Conservation (phyloP, 2,113 vertebrate genomes). For the Pituophis catenifer region DNA sequence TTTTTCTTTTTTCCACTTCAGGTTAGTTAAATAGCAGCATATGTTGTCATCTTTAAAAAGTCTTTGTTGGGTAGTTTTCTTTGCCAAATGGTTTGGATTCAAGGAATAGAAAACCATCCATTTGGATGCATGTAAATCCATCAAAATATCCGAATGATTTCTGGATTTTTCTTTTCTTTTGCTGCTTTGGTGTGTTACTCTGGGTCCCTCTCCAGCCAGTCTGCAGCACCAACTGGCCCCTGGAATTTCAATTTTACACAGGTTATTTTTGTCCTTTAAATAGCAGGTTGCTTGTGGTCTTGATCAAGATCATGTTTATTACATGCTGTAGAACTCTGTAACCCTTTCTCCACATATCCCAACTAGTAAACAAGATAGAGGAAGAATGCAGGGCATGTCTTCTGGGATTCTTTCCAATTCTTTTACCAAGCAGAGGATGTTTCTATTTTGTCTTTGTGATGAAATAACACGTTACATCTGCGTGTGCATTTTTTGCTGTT, state of each 20-base stretch:
- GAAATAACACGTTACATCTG: not conserved
- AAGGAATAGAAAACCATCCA: not conserved
- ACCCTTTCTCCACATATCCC: not conserved
- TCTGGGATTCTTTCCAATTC: not conserved
- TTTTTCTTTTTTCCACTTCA: not conserved
- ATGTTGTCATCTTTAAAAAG: not conserved
- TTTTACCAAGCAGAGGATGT: not conserved
- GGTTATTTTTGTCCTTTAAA: not conserved
- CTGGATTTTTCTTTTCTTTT: not conserved
- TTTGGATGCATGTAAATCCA: not conserved
- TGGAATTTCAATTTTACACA: not conserved
- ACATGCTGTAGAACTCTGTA: not conserved
- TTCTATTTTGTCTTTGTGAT: not conserved
- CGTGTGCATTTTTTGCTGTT: not conserved
- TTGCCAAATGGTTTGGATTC: not conserved
- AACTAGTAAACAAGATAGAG: not conserved
- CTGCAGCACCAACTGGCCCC: not conserved
- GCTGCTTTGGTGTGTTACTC: not conserved
- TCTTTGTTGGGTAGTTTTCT: not conserved
- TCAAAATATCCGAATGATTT: not conserved
- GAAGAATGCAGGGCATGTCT: not conserved
- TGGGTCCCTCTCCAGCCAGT: not conserved
- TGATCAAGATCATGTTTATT: not conserved
- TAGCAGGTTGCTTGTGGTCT: not conserved
- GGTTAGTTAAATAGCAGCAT: not conserved